These are phyloP conservation scores for Dolichomitus sp. DNA, from an alignment of 2,888 invertebrate species.

Conservation along the genomic window DNA sequence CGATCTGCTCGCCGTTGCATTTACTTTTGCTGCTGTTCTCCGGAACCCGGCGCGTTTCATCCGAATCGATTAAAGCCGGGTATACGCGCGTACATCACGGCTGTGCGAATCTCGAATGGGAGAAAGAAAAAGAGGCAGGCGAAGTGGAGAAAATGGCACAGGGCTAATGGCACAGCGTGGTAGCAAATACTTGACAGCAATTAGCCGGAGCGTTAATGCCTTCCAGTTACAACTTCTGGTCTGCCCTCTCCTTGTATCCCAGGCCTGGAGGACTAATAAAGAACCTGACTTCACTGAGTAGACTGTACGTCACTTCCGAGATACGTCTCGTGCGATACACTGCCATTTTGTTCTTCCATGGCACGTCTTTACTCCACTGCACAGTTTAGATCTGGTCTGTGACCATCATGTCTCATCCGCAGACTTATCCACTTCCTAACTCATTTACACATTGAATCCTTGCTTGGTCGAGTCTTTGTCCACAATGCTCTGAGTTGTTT, in stretches of 20 bases:
- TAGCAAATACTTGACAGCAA: constrained; percentile 79
- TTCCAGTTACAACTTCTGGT: constrained; percentile 76
- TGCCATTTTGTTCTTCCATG: constrained; percentile 41
- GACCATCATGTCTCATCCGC: constrained; percentile 15
- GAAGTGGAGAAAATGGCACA: constrained; percentile 57
- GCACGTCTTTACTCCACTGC: constrained; percentile 32
- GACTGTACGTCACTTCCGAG: constrained; percentile 47
- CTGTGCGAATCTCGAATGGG: constrained; percentile 33
- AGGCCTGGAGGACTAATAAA: constrained; percentile 69
- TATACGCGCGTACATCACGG: constrained; percentile 38
- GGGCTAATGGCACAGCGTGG: constrained; percentile 68
- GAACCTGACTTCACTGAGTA: constrained; percentile 75
- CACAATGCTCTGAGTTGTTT: neutral
- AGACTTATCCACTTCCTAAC: constrained; percentile 36
- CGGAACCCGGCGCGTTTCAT: constrained; percentile 72
- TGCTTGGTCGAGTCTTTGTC: constrained; percentile 17
- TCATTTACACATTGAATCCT: neutral
- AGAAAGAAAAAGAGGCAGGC: constrained; percentile 32
- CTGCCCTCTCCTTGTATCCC: constrained; percentile 25
- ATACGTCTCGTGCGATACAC: constrained; percentile 54
- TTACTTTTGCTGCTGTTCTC: constrained; percentile 51
- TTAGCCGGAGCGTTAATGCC: constrained; percentile 80
- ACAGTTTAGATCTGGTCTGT: neutral
- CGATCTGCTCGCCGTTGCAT: constrained; percentile 38
- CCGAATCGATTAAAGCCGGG: constrained; percentile 78